Conservation (phyloP, 2,888 invertebrate species). For the Acleris cristana region DNA sequence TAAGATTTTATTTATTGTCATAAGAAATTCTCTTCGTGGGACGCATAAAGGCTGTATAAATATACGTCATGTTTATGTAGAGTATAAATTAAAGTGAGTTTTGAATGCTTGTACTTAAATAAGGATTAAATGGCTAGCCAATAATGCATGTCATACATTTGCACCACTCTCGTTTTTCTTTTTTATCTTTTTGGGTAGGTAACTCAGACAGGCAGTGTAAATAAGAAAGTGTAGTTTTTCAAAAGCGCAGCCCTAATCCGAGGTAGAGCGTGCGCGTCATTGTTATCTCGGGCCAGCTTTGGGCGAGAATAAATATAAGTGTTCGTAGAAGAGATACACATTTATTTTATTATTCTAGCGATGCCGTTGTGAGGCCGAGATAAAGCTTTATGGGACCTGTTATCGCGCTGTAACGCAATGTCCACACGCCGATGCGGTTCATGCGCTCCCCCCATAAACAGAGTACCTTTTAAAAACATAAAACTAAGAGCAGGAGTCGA, state of each 20-base stretch:
- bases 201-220: too few relatives aligned
- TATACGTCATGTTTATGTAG: too few relatives aligned
- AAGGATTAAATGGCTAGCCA: too few relatives aligned
- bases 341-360: conserved; percentile 78
- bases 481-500: conserved; percentile 25
- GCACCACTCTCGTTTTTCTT: too few relatives aligned
- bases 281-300: conserved; percentile 77
- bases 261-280: conserved; percentile 75
- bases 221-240: not conserved
- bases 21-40: conserved; percentile 3
- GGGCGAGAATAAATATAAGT: conserved; percentile 78
- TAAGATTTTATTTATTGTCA: conserved; percentile 24
- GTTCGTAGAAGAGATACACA: conserved; percentile 78
- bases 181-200: too few relatives aligned
- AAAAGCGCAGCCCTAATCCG: conserved; percentile 48
- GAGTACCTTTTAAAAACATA: conserved; percentile 14
- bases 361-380: conserved; percentile 66
- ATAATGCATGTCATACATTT: too few relatives aligned
- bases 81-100: too few relatives aligned
- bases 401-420: conserved; percentile 73
- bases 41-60: too few relatives aligned
- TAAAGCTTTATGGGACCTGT: conserved; percentile 77
- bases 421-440: conserved; percentile 48
- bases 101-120: too few relatives aligned
- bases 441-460: conserved; percentile 8